Conservation (phyloP, 2,113 vertebrate genomes). For the Cebus imitator region DNA sequence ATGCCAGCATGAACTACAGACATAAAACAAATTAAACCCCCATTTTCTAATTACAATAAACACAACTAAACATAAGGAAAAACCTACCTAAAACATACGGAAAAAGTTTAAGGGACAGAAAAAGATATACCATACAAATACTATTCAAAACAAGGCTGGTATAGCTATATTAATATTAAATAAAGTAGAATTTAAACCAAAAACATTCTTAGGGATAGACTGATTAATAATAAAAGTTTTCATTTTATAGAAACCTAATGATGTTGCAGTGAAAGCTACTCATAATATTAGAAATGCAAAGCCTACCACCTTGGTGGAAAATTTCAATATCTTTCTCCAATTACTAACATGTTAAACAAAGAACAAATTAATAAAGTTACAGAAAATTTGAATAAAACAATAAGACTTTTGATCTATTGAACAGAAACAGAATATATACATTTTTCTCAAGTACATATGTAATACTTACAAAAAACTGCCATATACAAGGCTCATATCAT, state of each 20-base stretch:
- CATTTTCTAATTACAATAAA: background rate
- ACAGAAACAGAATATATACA: background rate
- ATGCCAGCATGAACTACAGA: background rate
- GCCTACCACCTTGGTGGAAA: background rate
- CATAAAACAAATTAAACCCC: background rate
- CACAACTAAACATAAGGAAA: background rate
- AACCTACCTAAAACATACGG: background rate
- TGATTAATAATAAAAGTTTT: constrained; percentile 4
- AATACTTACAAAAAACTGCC: constrained; percentile 20
- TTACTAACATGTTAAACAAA: background rate
- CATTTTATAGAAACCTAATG: background rate
- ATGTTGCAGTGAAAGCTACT: background rate
- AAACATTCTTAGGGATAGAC: background rate
- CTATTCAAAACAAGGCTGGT: background rate
- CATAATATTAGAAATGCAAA: background rate
- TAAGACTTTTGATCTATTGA: background rate
- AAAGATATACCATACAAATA: background rate
- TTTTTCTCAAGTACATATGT: constrained; percentile 15
- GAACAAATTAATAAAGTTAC: background rate
- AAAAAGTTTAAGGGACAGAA: background rate
- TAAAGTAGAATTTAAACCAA: background rate
- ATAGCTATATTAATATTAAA: background rate
- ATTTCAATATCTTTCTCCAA: background rate
- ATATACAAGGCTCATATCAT: background rate
- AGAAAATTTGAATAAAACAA: background rate